Evolutionary conservation across 2,797 vertebrate species (phyloP).

Genomic region (Rhynchotus rufescens): DNA sequence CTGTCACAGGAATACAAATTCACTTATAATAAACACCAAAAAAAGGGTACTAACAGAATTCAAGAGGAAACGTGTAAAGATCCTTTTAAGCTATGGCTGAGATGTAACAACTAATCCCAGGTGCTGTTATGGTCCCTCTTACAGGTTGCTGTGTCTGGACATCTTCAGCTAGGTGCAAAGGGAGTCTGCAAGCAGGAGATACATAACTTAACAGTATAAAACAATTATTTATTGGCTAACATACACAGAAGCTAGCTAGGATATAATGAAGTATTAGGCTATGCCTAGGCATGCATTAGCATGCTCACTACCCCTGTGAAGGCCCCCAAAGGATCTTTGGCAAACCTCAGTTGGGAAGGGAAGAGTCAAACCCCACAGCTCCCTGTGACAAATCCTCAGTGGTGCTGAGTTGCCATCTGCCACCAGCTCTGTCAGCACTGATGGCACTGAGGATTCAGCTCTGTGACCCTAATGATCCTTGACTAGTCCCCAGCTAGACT

Average conservation of each 20-base stretch:
- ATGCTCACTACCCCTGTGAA: background rate
- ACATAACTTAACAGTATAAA: background rate
- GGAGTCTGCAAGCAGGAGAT: background rate
- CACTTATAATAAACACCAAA: background rate
- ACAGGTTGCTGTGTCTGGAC: background rate
- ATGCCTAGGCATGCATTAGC: background rate
- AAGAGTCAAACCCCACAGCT: background rate
- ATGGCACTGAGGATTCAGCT: background rate
- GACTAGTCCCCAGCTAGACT: background rate
- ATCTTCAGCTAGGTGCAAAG: background rate
- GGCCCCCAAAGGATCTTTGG: background rate
- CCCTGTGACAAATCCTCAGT: background rate
- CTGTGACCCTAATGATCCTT: background rate
- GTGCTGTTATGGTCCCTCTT: background rate
- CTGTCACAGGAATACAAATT: background rate
- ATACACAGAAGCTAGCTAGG: background rate
- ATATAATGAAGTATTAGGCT: background rate
- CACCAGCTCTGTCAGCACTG: background rate
- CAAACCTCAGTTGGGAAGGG: background rate
- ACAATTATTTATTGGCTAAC: background rate
- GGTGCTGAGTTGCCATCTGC: background rate
- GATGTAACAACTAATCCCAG: background rate
- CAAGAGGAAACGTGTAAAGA: background rate
- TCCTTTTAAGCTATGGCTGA: background rate
- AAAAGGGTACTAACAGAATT: background rate